A percentile compares a stretch with the other conserved stretches of the same genome.
phyloP scores from a whole-genome alignment of 2,888 invertebrate species.

The Dolichopus griseipennis region DNA sequence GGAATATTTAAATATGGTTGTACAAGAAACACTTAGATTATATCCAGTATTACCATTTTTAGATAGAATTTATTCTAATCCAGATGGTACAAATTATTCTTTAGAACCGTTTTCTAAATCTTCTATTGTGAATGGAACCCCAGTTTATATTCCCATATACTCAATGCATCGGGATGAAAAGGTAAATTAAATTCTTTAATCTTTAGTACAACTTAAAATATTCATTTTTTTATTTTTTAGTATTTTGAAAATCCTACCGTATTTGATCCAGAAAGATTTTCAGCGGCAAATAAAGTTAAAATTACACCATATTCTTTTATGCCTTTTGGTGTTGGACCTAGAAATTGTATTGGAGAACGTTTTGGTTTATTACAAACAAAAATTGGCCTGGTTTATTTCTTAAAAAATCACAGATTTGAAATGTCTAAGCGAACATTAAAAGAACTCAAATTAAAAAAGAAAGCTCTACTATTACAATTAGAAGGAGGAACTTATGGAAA shows the following conservation, averaged over 20 bases:
- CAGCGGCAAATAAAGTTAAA: conserved; percentile 30
- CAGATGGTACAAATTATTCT: conserved; percentile 26
- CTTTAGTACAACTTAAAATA: no score
- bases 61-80: conserved; percentile 36
- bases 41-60: conserved; percentile 40
- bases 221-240: conserved; percentile 24
- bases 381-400: conserved; percentile 35
- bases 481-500: conserved; percentile 30
- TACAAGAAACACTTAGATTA: conserved; percentile 37
- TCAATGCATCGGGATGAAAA: conserved; percentile 38
- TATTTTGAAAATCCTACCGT: conserved; percentile 35
- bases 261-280: conserved; percentile 40
- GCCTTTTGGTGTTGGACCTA: conserved; percentile 38
- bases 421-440: conserved; percentile 27
- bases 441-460: conserved; percentile 32
- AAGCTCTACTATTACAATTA: conserved; percentile 31
- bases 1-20: conserved; percentile 43
- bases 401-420: conserved; percentile 36
- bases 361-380: conserved; percentile 37
- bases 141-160: conserved; percentile 36
- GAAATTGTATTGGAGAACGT: conserved; percentile 39
- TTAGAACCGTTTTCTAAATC: conserved; percentile 35
- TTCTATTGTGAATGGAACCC: conserved; percentile 32
- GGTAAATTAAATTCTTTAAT: no score
- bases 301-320: conserved; percentile 31